phyloP scores from a whole-genome alignment of 2,113 vertebrate genomes.

The Enhydra lutris region DNA sequence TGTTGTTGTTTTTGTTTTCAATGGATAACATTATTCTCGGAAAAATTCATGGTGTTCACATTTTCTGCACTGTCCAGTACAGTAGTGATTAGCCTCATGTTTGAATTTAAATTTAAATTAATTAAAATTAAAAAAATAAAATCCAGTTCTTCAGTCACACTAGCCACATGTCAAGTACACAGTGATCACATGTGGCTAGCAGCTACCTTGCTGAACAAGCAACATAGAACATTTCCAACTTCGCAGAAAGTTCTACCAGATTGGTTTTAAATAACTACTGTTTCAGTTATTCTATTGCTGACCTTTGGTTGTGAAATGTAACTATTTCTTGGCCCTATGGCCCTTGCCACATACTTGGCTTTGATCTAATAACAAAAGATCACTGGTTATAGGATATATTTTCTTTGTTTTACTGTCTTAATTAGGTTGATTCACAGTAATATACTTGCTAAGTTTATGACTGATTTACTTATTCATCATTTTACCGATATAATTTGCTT shows the following conservation, averaged over 20 bases:
- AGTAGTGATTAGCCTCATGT: not conserved
- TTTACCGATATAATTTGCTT: not conserved
- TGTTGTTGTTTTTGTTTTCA: not conserved
- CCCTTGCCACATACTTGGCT: not conserved
- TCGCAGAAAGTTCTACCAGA: not conserved
- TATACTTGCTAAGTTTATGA: not conserved
- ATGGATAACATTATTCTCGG: not conserved
- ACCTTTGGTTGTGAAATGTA: not conserved
- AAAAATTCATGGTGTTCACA: not conserved
- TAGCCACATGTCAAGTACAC: not conserved
- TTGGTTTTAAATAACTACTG: not conserved
- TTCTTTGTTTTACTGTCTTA: not conserved
- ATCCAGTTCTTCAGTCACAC: not conserved
- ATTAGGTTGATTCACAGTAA: not conserved
- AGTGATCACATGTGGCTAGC: not conserved
- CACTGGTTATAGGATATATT: not conserved
- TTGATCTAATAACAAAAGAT: not conserved
- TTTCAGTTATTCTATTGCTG: not conserved
- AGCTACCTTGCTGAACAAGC: not conserved
- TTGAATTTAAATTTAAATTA: not conserved
- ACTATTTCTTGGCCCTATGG: not conserved
- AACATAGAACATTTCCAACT: not conserved
- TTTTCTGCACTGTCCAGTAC: not conserved
- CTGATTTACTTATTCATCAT: not conserved
- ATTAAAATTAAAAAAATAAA: not conserved